phyloP scores from a whole-genome alignment of 2,113 vertebrate genomes.

The Apodemus sylvaticus region DNA sequence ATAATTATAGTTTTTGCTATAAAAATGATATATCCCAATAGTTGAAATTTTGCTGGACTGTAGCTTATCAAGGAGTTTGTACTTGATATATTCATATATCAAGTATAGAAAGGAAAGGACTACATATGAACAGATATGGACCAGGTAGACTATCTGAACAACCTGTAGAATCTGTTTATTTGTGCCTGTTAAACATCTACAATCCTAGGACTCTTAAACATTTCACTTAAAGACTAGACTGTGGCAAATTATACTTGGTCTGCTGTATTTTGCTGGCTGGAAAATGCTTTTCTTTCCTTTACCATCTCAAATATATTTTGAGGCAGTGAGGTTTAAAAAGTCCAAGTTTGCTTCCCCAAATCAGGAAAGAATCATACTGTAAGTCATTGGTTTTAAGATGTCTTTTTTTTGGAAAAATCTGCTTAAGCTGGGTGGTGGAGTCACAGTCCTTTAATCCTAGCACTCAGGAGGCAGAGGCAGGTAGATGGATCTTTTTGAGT shows the following conservation, averaged over 20 bases:
- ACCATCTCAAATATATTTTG: neutral
- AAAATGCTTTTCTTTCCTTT: neutral
- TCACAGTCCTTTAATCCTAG: neutral
- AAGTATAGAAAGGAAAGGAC: neutral
- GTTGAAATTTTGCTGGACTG: neutral
- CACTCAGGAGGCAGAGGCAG: neutral
- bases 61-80: neutral
- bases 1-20: neutral
- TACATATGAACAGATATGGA: neutral
- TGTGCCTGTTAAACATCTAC: neutral
- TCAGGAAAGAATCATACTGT: neutral
- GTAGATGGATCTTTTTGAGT: neutral
- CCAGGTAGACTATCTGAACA: neutral
- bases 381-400: slow-evolving; percentile 11
- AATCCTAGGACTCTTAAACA: neutral
- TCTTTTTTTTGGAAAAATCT: slow-evolving; percentile 1
- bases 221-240: neutral
- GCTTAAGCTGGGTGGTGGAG: neutral
- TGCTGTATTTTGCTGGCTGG: neutral
- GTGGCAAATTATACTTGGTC: neutral
- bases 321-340: neutral
- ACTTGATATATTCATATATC: neutral
- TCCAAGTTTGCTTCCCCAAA: neutral
- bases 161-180: neutral
- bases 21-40: neutral